Base-by-base conservation (phyloP, 2,113 vertebrate species). In the Notothenia rossii region DNA sequence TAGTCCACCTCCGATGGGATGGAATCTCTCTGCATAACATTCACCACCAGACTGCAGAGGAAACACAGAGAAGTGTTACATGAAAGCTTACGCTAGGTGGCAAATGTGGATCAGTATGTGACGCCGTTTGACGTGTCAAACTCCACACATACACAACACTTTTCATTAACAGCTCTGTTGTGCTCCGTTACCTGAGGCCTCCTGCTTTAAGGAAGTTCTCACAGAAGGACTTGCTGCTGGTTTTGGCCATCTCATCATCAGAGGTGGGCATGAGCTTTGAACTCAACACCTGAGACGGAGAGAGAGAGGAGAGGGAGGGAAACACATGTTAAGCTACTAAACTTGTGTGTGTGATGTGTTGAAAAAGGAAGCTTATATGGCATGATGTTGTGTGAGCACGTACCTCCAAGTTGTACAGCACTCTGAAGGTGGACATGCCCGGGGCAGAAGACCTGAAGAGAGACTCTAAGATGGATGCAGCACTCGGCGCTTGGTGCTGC, bases 201-300 rank as follows among this genome's bases (percentile, higher is more conserved):
- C 98, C 97, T 53, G 98, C 98, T 96, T 96, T 98, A 20, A 99
- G 97, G 89, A 99, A 99, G 87, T 99, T 99, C 89, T 99, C 98
- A 88, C 98, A 99, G 95, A 99, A 99, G 4, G 98, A 99, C 91
- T 97, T 99, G 75, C 98, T 98, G 91, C 98, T 99, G 70, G 96
- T 99, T 94, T 98, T 97, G 66, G 98, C 98, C 98, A 99, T 99
- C 92, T 99, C 98, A 86, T 99, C 98, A 82, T 99, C 98, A 53
- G 98, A 97, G 17, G 98, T 99, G 79, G 98, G 98, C 98, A 99
- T 99, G 85, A 99, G 94, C 89, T 99, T 99, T 78, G 98, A 99
- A 92, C 98, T 99, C 82, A 99, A 93, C n/a, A 99, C 98, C 98
- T 99, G 84, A 50, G 78, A 78, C 22, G 89, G 18, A 43, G 11